Conservation (phyloP, 2,888 invertebrate genomes). For the Aphodius granarius region DNA sequence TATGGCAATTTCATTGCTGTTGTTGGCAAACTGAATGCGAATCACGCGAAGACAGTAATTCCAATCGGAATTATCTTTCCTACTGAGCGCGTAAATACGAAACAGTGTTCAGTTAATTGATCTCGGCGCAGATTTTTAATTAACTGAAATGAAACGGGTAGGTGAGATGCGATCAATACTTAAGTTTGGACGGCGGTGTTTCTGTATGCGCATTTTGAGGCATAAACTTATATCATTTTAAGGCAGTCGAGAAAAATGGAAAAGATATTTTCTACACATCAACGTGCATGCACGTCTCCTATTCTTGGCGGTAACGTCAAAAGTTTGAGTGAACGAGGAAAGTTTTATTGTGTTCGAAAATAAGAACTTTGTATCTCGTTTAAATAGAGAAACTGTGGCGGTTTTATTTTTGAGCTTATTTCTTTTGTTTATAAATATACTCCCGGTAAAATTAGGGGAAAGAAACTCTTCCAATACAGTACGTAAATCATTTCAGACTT, state of each 20-base stretch:
- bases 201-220: not conserved
- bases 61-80: not conserved
- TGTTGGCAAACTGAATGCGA: not conserved
- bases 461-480: no score
- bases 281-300: not conserved
- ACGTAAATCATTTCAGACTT: no score
- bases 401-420: not conserved
- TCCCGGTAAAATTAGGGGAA: no score
- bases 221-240: not conserved
- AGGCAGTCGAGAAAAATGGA: not conserved
- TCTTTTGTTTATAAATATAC: not conserved
- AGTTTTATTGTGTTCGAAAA: not conserved
- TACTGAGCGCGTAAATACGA: not conserved
- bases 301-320: not conserved
- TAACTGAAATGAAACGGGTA: not conserved
- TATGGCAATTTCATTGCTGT: not conserved
- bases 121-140: not conserved
- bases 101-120: not conserved
- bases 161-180: not conserved
- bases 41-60: not conserved
- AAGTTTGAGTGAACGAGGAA: not conserved
- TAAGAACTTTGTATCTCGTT: not conserved
- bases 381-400: not conserved
- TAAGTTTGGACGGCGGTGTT: not conserved
- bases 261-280: not conserved